These are phyloP conservation scores for Sussaba pulchella DNA, from an alignment of 2,888 invertebrate genomes.

Conservation along the genomic window DNA sequence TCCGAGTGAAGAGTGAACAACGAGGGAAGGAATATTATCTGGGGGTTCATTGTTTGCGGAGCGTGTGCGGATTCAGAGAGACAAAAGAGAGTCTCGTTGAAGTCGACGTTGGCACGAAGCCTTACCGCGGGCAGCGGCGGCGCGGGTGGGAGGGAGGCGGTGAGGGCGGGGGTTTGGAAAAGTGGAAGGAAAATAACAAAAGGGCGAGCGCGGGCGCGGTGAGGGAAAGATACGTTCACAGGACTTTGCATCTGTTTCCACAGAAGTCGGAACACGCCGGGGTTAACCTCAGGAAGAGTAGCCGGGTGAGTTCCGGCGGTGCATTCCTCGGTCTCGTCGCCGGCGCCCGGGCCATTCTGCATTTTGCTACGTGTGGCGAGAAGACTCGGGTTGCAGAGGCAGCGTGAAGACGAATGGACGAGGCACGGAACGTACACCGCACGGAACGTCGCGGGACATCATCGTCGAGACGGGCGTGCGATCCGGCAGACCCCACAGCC, in stretches of 20 bases:
- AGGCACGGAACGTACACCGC: constrained; percentile 15
- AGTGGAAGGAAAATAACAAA: constrained; percentile 67
- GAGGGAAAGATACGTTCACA: constrained; percentile 30
- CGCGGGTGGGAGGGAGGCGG: too few species aligned
- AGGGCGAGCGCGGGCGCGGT: constrained; percentile 45
- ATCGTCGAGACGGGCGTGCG: constrained; percentile 51
- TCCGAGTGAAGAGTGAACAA: constrained; percentile 39
- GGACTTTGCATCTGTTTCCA: constrained; percentile 48
- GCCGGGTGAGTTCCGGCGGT: constrained; percentile 29
- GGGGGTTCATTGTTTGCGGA: constrained; percentile 58
- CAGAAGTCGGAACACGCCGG: constrained; percentile 48
- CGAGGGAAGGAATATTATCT: constrained; percentile 52
- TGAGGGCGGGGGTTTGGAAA: constrained; percentile 26
- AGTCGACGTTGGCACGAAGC: constrained; percentile 11
- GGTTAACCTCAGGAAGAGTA: constrained; percentile 63
- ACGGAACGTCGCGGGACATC: constrained; percentile 61
- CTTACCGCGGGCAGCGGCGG: background rate
- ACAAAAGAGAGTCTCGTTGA: constrained; percentile 62
- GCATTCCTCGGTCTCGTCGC: constrained; percentile 23
- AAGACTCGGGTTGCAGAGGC: too few species aligned
- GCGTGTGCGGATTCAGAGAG: constrained; percentile 39
- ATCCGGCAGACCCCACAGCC: too few species aligned
- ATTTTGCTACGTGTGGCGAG: too few species aligned
- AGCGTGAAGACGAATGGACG: constrained; percentile 47
- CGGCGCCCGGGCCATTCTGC: background rate